Conservation (phyloP, 2,888 invertebrate genomes). For the Polyploca ridens region DNA sequence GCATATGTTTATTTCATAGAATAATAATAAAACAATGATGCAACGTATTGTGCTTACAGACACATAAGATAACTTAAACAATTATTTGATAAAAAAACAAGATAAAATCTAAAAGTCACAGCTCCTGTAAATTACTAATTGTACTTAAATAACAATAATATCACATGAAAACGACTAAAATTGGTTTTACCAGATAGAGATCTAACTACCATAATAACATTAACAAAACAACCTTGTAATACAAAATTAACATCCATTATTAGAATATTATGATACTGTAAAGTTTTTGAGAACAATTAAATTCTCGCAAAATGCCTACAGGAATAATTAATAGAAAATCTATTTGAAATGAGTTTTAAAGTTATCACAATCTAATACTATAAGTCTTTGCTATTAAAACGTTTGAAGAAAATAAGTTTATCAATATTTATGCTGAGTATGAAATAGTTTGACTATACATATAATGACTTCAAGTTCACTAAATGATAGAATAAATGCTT, state of each 20-base stretch:
- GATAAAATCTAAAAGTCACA: constrained; percentile 35
- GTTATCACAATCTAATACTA: not conserved
- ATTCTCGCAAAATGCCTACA: too few species aligned
- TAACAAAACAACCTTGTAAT: not conserved
- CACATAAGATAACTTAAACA: constrained; percentile 39
- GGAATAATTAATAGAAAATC: not conserved
- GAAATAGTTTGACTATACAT: constrained; percentile 21
- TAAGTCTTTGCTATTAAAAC: not conserved
- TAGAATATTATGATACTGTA: not conserved
- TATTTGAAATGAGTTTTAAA: not conserved
- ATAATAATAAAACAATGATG: constrained; percentile 42
- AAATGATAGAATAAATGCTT: constrained; percentile 18
- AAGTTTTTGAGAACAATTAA: not conserved
- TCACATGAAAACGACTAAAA: constrained; percentile 46
- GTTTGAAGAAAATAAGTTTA: not conserved
- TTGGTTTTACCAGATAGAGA: constrained; percentile 38
- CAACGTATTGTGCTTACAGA: constrained; percentile 42
- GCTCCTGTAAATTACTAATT: constrained; percentile 34
- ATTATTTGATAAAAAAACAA: constrained; percentile 28
- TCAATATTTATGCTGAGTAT: constrained; percentile 22
- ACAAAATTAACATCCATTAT: constrained; percentile 20
- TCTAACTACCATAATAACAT: constrained; percentile 22
- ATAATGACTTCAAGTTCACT: constrained; percentile 19
- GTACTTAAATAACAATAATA: constrained; percentile 43
- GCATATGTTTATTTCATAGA: constrained; percentile 44